Evolutionary conservation across 2,888 invertebrate genomes (phyloP).

Genomic region (Athalia circularis): DNA sequence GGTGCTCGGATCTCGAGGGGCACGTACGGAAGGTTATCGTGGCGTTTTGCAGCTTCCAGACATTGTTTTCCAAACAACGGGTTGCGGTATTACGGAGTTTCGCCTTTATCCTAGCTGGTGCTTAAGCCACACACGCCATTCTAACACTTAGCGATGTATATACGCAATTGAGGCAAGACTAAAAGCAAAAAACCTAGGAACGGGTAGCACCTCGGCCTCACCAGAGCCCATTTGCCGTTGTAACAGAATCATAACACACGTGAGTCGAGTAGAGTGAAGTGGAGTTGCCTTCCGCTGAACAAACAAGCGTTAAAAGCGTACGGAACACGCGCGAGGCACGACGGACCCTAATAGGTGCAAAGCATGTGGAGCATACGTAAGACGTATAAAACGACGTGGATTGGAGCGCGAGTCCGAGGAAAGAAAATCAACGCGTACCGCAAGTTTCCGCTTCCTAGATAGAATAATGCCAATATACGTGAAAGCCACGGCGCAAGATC

Average conservation of each 20-base stretch:
- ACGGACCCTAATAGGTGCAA: slow-evolving; percentile 1
- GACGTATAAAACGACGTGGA: slow-evolving; percentile 3
- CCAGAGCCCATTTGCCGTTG: slow-evolving; percentile 37
- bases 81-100: slow-evolving; percentile 16
- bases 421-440: slow-evolving; percentile 5
- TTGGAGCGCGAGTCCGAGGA: slow-evolving; percentile 28
- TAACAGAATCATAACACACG: slow-evolving; percentile 39
- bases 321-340: slow-evolving; percentile 15
- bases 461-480: too few relatives aligned
- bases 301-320: slow-evolving; percentile 43
- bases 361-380: slow-evolving; percentile 5
- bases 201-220: slow-evolving; percentile 33
- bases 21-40: background rate
- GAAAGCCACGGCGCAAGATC: too few relatives aligned
- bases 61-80: slow-evolving; percentile 30
- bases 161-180: slow-evolving; percentile 12
- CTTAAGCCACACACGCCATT: background rate
- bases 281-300: slow-evolving; percentile 35
- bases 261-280: slow-evolving; percentile 21
- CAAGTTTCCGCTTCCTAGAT: too few relatives aligned
- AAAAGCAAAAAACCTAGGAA: slow-evolving; percentile 17
- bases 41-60: background rate
- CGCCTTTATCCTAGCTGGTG: background rate
- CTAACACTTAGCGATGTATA: background rate
- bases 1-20: background rate